Conservation (phyloP, 2,113 vertebrate species). For the Scomber colias region DNA sequence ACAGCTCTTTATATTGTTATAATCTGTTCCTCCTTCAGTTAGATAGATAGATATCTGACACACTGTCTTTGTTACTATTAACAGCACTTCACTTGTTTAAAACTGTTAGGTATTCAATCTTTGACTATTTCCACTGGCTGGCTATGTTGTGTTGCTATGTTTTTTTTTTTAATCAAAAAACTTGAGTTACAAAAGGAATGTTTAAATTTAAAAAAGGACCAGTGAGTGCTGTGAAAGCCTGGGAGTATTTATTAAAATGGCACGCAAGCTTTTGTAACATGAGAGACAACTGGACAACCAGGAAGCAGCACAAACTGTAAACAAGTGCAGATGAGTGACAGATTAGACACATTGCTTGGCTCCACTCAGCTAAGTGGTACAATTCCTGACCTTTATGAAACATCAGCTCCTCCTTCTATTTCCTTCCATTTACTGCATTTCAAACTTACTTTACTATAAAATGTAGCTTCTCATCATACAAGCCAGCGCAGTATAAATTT, state of each 20-base stretch:
- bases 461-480: too few species aligned
- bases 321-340: slow-evolving; percentile 15
- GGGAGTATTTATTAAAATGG: background rate
- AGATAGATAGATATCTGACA: background rate
- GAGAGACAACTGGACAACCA: background rate
- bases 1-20: too few species aligned
- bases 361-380: background rate
- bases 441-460: background rate
- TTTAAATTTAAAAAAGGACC: background rate
- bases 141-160: too few species aligned
- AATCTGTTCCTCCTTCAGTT: too few species aligned
- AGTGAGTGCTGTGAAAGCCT: background rate
- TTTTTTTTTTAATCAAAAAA: too few species aligned
- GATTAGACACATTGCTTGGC: background rate
- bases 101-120: background rate
- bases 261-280: background rate
- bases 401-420: background rate
- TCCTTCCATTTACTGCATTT: background rate
- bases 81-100: background rate
- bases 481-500: too few species aligned
- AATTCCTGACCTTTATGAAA: background rate
- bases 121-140: background rate
- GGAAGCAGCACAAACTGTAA: slow-evolving; percentile 7
- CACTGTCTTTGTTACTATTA: background rate
- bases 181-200: too few species aligned